Conservation (phyloP, 2,888 invertebrate species). For the Pteria penguin region DNA sequence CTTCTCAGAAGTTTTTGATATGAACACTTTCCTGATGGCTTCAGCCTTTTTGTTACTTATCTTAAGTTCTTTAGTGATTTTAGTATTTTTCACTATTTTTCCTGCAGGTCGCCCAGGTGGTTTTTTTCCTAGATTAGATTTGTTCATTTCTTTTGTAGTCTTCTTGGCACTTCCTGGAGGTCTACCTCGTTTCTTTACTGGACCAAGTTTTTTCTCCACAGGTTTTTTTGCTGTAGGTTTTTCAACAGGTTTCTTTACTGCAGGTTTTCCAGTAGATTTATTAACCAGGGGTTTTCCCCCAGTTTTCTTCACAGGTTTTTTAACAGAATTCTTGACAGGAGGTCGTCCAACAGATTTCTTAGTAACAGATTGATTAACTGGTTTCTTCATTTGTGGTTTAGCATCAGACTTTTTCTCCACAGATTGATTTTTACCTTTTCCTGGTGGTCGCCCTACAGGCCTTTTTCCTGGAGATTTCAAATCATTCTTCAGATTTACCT, state of each 20-base stretch:
- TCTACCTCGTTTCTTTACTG: background rate
- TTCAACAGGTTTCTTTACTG: background rate
- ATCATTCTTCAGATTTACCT: background rate
- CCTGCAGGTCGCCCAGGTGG: background rate
- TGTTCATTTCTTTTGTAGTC: background rate
- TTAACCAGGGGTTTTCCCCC: too few species aligned
- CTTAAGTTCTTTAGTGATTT: background rate
- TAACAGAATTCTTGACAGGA: too few species aligned
- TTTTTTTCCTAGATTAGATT: background rate
- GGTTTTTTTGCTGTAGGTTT: background rate
- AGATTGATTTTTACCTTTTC: too few species aligned
- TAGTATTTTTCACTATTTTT: background rate
- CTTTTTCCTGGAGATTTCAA: too few species aligned
- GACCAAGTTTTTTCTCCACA: background rate
- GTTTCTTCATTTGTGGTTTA: too few species aligned
- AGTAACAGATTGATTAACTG: too few species aligned
- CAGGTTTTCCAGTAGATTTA: background rate
- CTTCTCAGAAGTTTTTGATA: constrained; percentile 1
- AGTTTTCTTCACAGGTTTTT: too few species aligned
- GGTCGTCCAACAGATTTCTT: too few species aligned
- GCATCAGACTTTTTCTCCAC: too few species aligned
- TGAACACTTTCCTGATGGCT: background rate
- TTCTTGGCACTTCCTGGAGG: background rate
- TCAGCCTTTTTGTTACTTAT: background rate
- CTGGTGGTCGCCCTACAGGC: too few species aligned